These are phyloP conservation scores for Tinamus major DNA, from an alignment of 2,797 vertebrate species.

Conservation along the genomic window DNA sequence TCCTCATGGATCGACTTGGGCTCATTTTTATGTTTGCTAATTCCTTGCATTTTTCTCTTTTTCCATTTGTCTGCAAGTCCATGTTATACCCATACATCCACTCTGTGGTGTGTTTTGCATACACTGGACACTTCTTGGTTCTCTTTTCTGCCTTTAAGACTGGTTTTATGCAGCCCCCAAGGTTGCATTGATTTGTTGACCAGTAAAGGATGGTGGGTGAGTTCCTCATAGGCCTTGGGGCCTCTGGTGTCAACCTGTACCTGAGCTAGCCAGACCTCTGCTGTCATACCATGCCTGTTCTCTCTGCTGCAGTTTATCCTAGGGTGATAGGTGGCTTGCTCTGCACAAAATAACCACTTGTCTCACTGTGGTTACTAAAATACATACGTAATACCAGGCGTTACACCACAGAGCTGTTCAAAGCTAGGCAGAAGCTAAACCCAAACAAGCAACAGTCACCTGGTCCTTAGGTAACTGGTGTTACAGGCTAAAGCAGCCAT, in stretches of 20 bases:
- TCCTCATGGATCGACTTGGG: not conserved
- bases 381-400: not conserved
- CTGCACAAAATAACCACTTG: not conserved
- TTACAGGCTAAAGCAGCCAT: not conserved
- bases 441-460: not conserved
- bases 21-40: not conserved
- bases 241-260: not conserved
- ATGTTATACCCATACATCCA: fast-evolving
- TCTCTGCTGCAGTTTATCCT: not conserved
- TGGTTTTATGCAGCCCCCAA: not conserved
- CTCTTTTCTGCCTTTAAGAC: not conserved
- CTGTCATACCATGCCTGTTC: not conserved
- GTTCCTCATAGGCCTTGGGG: fast-evolving
- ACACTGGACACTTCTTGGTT: not conserved
- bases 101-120: fast-evolving
- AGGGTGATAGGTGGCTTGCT: not conserved
- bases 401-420: not conserved
- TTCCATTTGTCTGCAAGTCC: fast-evolving
- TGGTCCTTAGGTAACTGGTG: not conserved
- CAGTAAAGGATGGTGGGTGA: not conserved
- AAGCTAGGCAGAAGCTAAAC: not conserved
- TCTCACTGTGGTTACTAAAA: not conserved
- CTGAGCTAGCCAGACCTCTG: not conserved
- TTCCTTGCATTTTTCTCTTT: not conserved
- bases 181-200: not conserved